These are phyloP conservation scores for Ophion ventricosus DNA, from an alignment of 2,888 invertebrate species.

Conservation along the genomic window DNA sequence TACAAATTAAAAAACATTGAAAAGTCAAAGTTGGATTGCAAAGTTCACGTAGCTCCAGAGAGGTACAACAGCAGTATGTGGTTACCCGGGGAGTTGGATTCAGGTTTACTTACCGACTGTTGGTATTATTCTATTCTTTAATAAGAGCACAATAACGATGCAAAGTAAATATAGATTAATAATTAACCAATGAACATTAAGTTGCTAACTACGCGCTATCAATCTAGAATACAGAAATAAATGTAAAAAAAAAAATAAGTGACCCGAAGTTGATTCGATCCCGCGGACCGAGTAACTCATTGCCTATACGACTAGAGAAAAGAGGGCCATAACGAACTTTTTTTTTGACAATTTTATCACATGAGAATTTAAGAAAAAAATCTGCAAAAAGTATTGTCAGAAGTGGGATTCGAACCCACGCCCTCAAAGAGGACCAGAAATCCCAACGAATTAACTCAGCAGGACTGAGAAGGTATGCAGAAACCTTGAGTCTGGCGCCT, in stretches of 20 bases:
- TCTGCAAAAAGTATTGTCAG: constrained; percentile 83
- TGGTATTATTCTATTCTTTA: not conserved
- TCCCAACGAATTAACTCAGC: constrained; percentile 50
- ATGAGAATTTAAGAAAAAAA: not conserved
- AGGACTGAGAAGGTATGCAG: constrained; percentile 58
- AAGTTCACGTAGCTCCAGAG: no score
- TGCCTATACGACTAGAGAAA: not conserved
- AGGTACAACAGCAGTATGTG: no score
- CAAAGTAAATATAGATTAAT: not conserved
- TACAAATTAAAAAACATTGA: no score
- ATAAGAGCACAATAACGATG: not conserved
- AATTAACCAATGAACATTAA: not conserved
- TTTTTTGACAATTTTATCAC: not conserved
- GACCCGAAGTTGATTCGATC: not conserved
- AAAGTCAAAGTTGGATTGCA: not conserved
- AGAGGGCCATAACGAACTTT: not conserved
- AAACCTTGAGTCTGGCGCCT: constrained; percentile 87
- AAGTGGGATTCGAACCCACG: constrained; percentile 88
- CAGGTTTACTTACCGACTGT: not conserved
- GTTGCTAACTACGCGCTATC: not conserved
- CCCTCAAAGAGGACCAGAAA: constrained; percentile 85
- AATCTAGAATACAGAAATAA: not conserved
- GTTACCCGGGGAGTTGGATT: no score
- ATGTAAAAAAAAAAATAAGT: not conserved
- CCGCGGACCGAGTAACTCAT: not conserved